Conservation (phyloP, 2,113 vertebrate genomes). For the Gambusia holbrooki region DNA sequence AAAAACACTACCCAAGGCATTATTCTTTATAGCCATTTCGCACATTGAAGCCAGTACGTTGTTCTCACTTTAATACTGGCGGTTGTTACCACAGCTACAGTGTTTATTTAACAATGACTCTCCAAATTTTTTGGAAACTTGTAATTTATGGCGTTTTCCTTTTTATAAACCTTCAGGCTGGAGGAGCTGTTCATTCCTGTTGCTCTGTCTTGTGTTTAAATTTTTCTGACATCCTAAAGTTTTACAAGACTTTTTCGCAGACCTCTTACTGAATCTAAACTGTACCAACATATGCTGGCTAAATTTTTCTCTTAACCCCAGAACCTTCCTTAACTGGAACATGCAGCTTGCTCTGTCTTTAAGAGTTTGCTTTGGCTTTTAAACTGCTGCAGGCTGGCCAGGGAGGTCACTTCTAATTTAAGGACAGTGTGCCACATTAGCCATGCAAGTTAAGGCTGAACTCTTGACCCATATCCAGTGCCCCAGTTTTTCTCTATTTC, state of each 20-base stretch:
- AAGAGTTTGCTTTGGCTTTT: constrained; percentile 24
- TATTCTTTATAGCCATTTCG: constrained; percentile 10
- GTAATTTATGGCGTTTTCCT: constrained; percentile 45
- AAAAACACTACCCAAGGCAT: not conserved
- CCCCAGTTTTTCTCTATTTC: constrained; percentile 27
- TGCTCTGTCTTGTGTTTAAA: constrained; percentile 54
- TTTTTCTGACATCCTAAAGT: constrained; percentile 46
- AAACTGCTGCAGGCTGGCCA: constrained; percentile 33
- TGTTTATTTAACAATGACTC: constrained; percentile 26
- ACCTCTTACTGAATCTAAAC: constrained; percentile 12
- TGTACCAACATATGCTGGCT: not conserved
- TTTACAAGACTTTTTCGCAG: constrained; percentile 8
- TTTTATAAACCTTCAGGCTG: constrained; percentile 44
- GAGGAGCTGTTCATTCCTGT: constrained; percentile 47
- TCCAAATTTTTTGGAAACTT: constrained; percentile 44
- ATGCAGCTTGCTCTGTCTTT: constrained; percentile 21
- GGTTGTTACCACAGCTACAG: constrained; percentile 36
- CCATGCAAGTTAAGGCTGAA: constrained; percentile 66
- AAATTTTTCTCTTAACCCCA: constrained; percentile 22
- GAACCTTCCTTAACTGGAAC: constrained; percentile 6
- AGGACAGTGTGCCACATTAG: constrained; percentile 63
- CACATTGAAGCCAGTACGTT: constrained; percentile 3
- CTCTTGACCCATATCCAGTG: constrained; percentile 66
- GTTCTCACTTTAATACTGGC: constrained; percentile 5
- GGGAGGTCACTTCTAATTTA: constrained; percentile 64